These are phyloP conservation scores for Tachysurus vachellii DNA, from an alignment of 2,113 vertebrate species.

Conservation along the genomic window DNA sequence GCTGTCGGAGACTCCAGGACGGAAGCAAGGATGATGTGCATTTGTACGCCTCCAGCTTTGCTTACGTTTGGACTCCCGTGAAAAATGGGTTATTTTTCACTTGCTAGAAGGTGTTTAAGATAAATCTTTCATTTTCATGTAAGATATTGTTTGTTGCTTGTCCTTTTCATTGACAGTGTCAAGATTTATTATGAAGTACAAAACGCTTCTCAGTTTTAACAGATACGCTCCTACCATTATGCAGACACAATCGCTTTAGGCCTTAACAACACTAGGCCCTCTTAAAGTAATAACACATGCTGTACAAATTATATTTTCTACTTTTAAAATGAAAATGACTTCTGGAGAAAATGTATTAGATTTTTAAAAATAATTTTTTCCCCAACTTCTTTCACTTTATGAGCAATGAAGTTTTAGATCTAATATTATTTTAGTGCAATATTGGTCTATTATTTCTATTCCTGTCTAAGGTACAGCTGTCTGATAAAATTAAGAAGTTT, in stretches of 20 bases:
- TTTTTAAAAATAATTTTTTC: too few relatives aligned
- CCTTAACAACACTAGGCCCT: neutral
- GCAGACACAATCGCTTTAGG: slow-evolving; percentile 24
- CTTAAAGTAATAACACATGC: slow-evolving; percentile 32
- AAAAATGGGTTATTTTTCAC: neutral
- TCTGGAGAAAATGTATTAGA: slow-evolving; percentile 9
- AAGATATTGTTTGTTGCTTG: neutral
- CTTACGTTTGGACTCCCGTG: neutral
- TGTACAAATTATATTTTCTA: slow-evolving; percentile 40
- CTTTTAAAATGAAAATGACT: slow-evolving; percentile 29
- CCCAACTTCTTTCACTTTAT: neutral
- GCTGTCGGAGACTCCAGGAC: neutral
- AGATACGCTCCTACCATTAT: slow-evolving; percentile 1
- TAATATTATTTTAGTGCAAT: slow-evolving; percentile 15
- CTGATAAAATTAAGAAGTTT: neutral
- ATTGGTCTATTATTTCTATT: neutral
- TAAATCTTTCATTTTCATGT: slow-evolving; percentile 3
- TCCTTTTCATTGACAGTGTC: neutral
- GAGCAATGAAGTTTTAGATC: neutral
- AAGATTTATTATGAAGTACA: slow-evolving; percentile 20
- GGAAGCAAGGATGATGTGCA: neutral
- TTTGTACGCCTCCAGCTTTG: neutral
- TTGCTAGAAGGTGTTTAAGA: neutral
- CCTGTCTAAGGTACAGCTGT: slow-evolving; percentile 10
- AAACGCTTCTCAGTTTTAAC: slow-evolving; percentile 17